Conservation (phyloP, 2,113 vertebrate genomes). For the Muntiacus reevesi region DNA sequence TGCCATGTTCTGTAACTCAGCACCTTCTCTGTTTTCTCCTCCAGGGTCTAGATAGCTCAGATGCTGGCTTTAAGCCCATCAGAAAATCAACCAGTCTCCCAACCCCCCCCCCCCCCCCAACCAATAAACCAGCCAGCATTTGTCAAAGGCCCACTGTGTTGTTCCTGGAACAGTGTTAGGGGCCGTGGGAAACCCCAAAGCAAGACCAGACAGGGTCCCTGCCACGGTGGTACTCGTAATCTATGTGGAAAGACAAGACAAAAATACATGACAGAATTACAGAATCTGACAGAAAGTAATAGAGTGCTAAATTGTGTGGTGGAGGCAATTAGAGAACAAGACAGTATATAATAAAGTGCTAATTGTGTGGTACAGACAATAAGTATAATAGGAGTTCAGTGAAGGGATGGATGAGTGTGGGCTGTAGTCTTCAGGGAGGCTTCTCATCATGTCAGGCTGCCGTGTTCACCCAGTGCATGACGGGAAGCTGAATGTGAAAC, state of each 20-base stretch:
- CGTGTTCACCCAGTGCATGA: slow-evolving; percentile 1
- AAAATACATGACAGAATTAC: slow-evolving; percentile 63
- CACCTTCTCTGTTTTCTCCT: neutral
- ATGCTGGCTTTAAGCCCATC: neutral
- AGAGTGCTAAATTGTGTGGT: slow-evolving; percentile 72
- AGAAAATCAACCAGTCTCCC: neutral
- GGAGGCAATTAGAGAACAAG: slow-evolving; percentile 72
- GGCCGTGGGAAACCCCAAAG: neutral
- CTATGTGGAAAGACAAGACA: slow-evolving; percentile 40
- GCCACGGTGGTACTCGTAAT: slow-evolving; percentile 22
- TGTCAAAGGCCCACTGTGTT: neutral
- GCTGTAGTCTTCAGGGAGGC: slow-evolving; percentile 66
- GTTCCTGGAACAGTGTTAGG: neutral
- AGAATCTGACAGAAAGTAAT: slow-evolving; percentile 72
- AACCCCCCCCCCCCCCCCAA: too few relatives aligned
- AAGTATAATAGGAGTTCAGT: slow-evolving; percentile 69
- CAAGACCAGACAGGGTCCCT: neutral
- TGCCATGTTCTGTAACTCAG: neutral
- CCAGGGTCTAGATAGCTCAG: neutral
- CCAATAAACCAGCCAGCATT: neutral
- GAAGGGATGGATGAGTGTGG: slow-evolving; percentile 68
- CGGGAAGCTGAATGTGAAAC: slow-evolving; percentile 55
- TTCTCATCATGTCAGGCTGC: slow-evolving; percentile 65
- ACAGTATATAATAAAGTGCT: slow-evolving; percentile 74
- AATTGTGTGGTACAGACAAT: slow-evolving; percentile 74